phyloP scores from a whole-genome alignment of 1,140 invertebrate genomes.

The Zaprionus tsacasi region DNA sequence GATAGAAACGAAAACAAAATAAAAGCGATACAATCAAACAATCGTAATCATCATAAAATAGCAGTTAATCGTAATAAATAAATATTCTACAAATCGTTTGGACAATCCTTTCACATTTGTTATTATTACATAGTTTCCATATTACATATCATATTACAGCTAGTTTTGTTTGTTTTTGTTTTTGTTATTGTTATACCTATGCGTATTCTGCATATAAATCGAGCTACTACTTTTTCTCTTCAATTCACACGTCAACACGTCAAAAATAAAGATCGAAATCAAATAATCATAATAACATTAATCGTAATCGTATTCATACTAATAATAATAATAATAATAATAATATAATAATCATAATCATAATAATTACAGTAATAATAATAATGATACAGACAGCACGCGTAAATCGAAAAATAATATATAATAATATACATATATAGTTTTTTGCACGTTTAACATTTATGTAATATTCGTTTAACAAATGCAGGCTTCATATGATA shows the following conservation, averaged over 20 bases:
- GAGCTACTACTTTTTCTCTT: slow-evolving; percentile 29
- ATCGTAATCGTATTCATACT: not conserved
- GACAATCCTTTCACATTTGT: slow-evolving; percentile 55
- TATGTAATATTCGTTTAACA: slow-evolving; percentile 54
- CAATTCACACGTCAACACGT: slow-evolving; percentile 18
- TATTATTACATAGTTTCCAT: slow-evolving; percentile 47
- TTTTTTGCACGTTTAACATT: slow-evolving; percentile 34
- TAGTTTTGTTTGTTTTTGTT: slow-evolving; percentile 10
- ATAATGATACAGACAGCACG: slow-evolving; percentile 28
- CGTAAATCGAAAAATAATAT: slow-evolving; percentile 33
- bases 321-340: slow-evolving; percentile 18
- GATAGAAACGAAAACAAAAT: not conserved
- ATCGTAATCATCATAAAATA: not conserved
- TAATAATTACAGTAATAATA: slow-evolving; percentile 21
- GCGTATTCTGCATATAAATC: slow-evolving; percentile 24
- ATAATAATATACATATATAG: slow-evolving; percentile 1
- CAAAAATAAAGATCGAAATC: slow-evolving; percentile 21
- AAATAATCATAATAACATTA: slow-evolving; percentile 19
- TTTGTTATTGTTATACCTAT: slow-evolving; percentile 20
- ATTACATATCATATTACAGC: slow-evolving; percentile 45
- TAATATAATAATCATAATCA: slow-evolving; percentile 11
- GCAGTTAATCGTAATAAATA: slow-evolving; percentile 32
- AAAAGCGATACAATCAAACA: not conserved
- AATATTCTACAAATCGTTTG: slow-evolving; percentile 45
- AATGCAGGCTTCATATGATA: slow-evolving; percentile 50